Evolutionary conservation across 23 tunicate species (phyloP).

Genomic region (Aplidium turbinatum): DNA sequence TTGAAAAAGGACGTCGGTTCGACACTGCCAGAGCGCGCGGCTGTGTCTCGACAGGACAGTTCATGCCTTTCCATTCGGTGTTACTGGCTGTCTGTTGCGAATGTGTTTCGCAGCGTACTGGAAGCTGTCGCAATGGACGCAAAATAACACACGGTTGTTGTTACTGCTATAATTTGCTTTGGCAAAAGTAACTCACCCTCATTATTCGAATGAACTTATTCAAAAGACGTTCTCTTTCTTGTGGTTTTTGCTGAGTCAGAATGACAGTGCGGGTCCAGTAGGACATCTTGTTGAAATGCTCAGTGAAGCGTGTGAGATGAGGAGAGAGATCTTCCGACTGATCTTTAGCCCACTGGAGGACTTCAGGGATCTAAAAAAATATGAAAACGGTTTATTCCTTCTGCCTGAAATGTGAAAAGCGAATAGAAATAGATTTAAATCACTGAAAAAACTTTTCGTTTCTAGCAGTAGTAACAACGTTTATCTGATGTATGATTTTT

Average conservation of each 20-base stretch:
- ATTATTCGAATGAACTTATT: conserved; percentile 88
- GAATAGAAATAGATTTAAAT: no score
- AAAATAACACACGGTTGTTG: not conserved
- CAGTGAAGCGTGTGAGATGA: conserved; percentile 81
- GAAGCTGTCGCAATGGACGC: not conserved
- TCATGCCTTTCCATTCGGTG: no score
- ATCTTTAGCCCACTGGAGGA: conserved; percentile 85
- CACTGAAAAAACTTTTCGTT: no score
- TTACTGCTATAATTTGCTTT: not conserved
- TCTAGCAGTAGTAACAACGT: no score
- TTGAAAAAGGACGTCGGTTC: no score
- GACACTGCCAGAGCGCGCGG: no score
- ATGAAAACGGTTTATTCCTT: not conserved
- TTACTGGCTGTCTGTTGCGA: no score
- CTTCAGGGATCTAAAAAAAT: conserved; percentile 85
- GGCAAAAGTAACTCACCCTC: conserved; percentile 51
- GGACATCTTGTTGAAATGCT: conserved; percentile 89
- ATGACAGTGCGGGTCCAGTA: conserved; percentile 86
- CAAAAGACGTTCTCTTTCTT: conserved; percentile 78
- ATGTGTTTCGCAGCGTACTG: not conserved
- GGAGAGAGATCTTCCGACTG: conserved; percentile 89
- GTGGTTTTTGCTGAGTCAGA: conserved; percentile 68
- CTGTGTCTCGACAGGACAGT: no score
- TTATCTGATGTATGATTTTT: no score
- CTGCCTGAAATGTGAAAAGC: no score